phyloP scores from a whole-genome alignment of 1,140 invertebrate species.

The Tetranychus cinnabarinus region DNA sequence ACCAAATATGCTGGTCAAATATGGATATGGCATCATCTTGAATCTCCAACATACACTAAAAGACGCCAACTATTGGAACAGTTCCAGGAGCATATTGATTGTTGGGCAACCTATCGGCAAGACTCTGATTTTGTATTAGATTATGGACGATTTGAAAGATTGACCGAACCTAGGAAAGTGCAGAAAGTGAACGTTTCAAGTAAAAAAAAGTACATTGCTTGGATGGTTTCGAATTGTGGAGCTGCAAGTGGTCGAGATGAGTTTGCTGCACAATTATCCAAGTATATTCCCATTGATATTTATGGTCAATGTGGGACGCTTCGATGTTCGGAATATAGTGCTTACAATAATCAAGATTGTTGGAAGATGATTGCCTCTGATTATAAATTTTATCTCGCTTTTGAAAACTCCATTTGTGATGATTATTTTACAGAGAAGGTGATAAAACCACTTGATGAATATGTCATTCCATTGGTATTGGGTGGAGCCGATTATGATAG shows the following conservation, averaged over 20 bases:
- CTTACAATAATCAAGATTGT: slow-evolving; percentile 8
- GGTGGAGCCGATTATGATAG: slow-evolving; percentile 18
- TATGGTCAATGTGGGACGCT: slow-evolving; percentile 33
- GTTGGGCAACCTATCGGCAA: slow-evolving; percentile 76
- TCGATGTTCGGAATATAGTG: slow-evolving; percentile 7
- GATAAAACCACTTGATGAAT: slow-evolving; percentile 14
- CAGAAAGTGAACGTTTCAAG: neutral
- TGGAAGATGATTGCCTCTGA: slow-evolving; percentile 11
- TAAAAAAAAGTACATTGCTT: slow-evolving; percentile 23
- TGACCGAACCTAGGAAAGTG: neutral
- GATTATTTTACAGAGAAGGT: slow-evolving; percentile 25
- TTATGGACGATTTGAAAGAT: neutral
- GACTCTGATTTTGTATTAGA: slow-evolving; percentile 45
- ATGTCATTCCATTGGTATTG: slow-evolving; percentile 20
- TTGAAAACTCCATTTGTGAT: slow-evolving; percentile 21
- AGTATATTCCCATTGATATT: slow-evolving; percentile 34
- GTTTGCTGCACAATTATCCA: slow-evolving; percentile 29
- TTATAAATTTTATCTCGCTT: slow-evolving; percentile 21
- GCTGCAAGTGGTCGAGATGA: slow-evolving; percentile 26
- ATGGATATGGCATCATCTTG: slow-evolving; percentile 14
- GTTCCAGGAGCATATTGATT: slow-evolving; percentile 60
- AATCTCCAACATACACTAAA: slow-evolving; percentile 13
- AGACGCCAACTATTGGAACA: slow-evolving; percentile 4
- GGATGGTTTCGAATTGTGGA: slow-evolving; percentile 38
- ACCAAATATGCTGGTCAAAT: slow-evolving; percentile 4